Base-by-base conservation (phyloP, 1,140 invertebrate species). In the Drosophila nigrodunni region DNA sequence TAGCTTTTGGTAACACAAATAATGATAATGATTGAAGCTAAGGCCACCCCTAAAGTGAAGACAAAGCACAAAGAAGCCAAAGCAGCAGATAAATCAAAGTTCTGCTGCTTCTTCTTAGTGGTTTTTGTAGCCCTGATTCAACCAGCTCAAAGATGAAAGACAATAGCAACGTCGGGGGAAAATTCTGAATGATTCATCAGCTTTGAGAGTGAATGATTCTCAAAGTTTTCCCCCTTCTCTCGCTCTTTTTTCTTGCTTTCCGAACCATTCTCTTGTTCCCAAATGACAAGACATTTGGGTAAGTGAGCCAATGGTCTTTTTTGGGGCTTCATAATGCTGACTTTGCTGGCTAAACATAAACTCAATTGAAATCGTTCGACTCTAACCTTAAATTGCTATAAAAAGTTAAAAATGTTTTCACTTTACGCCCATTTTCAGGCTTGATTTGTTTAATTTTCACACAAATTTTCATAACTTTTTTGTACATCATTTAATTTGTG, bases 391-490 rank as follows among this genome's bases (percentile, higher is more conserved):
- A 62, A 43, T 43, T 43, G 6, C 25, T 30, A 9, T 39, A 39
- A 43, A 30, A 25, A 44, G 2, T 25, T 9, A 34, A 44, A 8
- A 25, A 30, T 21, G 65, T 58, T 68, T 68, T 68, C 65, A 68
- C 66, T 61, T 60, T 11, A 52, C 37, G 49, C 10, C 49, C 18
- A 62, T 62, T 69, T 30, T 70, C 67, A 70, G 11, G 59, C 68
- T 46, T 80, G 81, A 83, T 80, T 77, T 77, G 80, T 34, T 46
- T 73, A 35, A 52, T 52, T 54, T 70, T 18, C 35, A 39, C 41
- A 30, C 9, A 39, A 72, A 68, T 82, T 82, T 82, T 82, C 61
- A 52, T 39, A 18, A 44, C 37, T 13, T 59, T 59, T 83, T 77
- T 60, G 57, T 47, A 43, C 57, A 47, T 54, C 58, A 41, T 71